Evolutionary conservation across 1,140 invertebrate genomes (phyloP).

Genomic region (Drosophila nigrodunni): DNA sequence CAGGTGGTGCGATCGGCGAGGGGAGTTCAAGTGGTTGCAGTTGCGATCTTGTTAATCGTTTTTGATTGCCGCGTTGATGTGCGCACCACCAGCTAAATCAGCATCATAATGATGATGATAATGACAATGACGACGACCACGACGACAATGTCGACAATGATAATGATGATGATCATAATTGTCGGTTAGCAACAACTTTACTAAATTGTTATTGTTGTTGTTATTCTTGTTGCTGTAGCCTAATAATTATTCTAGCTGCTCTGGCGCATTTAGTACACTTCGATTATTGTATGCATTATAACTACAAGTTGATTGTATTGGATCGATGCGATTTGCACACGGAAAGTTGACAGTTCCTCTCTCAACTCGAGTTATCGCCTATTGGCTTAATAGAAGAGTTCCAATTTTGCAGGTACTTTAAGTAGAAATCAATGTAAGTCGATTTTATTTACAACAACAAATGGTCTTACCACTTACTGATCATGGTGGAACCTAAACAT

Average conservation of each 20-base stretch:
- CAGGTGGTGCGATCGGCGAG: slow-evolving; percentile 8
- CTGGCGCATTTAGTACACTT: slow-evolving; percentile 37
- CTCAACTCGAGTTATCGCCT: slow-evolving; percentile 4
- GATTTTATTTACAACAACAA: too few species aligned
- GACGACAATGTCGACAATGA: background rate
- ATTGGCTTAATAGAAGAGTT: background rate
- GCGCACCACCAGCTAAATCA: slow-evolving; percentile 59
- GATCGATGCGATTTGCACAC: slow-evolving; percentile 16
- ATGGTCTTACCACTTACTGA: too few species aligned
- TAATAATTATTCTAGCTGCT: slow-evolving; percentile 64
- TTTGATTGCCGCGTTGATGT: slow-evolving; percentile 79
- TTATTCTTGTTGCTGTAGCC: slow-evolving; percentile 32
- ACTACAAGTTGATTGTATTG: slow-evolving; percentile 37
- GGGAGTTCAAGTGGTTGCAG: slow-evolving; percentile 7
- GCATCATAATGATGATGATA: slow-evolving; percentile 19
- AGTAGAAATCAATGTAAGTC: background rate
- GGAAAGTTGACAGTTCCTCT: slow-evolving; percentile 9
- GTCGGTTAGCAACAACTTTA: slow-evolving; percentile 60
- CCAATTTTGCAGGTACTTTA: background rate
- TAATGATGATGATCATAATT: slow-evolving; percentile 58
- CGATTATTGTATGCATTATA: slow-evolving; percentile 64
- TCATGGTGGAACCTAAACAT: too few species aligned
- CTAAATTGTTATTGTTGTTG: slow-evolving; percentile 14
- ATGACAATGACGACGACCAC: slow-evolving; percentile 8
- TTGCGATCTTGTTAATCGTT: slow-evolving; percentile 79